These are phyloP conservation scores for Megalops cyprinoides DNA, from an alignment of 2,797 vertebrate genomes.

Conservation along the genomic window DNA sequence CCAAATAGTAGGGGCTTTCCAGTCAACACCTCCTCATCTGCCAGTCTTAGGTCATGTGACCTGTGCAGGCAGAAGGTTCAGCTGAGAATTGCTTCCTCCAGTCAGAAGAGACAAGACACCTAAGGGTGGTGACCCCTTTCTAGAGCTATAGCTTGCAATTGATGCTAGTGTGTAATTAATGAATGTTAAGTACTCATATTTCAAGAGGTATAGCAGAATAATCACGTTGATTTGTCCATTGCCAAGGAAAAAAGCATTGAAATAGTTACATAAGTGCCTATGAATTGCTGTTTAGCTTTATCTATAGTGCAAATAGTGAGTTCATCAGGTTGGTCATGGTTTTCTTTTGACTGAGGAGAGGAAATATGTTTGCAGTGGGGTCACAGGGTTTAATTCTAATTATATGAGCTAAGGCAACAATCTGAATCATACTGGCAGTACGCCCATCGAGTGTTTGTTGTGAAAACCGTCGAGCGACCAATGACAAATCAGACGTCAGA, in stretches of 20 bases:
- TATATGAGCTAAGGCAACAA: conserved; percentile 58
- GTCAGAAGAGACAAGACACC: conserved; percentile 35
- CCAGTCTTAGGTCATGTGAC: conserved; percentile 29
- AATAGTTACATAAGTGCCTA: not conserved
- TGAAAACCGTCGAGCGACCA: conserved; percentile 40
- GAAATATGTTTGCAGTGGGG: conserved; percentile 37
- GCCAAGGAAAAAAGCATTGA: conserved; percentile 8
- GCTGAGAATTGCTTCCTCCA: conserved; percentile 29
- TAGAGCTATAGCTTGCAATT: conserved; percentile 35
- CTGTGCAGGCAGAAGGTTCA: conserved; percentile 18
- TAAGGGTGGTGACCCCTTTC: conserved; percentile 40
- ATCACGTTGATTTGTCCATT: not conserved
- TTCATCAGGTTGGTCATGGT: conserved; percentile 59
- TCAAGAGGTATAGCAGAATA: conserved; percentile 8
- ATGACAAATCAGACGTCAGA: conserved; percentile 35
- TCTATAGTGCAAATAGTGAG: conserved; percentile 39
- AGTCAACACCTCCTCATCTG: conserved; percentile 38
- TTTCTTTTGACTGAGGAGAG: conserved; percentile 69
- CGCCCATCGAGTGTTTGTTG: conserved; percentile 36
- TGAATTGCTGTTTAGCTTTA: not conserved
- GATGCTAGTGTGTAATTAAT: conserved; percentile 29
- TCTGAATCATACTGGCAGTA: conserved; percentile 43
- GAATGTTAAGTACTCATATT: conserved; percentile 28
- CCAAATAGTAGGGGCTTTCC: conserved; percentile 42
- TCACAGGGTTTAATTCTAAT: conserved; percentile 65